Conservation (phyloP, 2,797 vertebrate genomes). For the Knipowitschia caucasica region DNA sequence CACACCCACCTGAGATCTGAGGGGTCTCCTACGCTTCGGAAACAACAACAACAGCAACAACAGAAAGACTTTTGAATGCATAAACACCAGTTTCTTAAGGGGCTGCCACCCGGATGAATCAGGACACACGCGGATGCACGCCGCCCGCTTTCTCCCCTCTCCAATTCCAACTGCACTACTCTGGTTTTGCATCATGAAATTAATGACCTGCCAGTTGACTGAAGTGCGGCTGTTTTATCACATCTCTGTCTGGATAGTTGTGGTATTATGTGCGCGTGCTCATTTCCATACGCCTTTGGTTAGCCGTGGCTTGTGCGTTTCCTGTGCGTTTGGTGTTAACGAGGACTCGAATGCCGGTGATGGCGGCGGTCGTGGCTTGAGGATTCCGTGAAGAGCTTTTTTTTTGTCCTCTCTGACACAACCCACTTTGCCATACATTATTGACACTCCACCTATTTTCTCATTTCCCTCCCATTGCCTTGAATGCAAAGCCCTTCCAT, state of each 20-base stretch:
- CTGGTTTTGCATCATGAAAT: constrained; percentile 70
- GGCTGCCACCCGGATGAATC: constrained; percentile 50
- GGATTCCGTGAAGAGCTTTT: constrained; percentile 53
- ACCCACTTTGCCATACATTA: constrained; percentile 78
- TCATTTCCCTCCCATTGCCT: constrained; percentile 47
- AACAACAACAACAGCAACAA: constrained; percentile 66
- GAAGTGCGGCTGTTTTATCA: constrained; percentile 54
- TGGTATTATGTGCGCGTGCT: constrained; percentile 35
- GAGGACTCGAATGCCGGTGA: constrained; percentile 44
- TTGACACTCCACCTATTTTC: constrained; percentile 65
- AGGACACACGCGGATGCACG: constrained; percentile 52
- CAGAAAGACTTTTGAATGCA: constrained; percentile 70
- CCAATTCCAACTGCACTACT: constrained; percentile 47
- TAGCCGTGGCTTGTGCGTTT: constrained; percentile 29
- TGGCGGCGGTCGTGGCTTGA: constrained; percentile 61
- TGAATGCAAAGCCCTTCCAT: constrained; percentile 34
- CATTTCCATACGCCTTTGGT: constrained; percentile 62
- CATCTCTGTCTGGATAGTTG: constrained; percentile 46
- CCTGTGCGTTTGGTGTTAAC: constrained; percentile 43
- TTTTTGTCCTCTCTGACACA: constrained; percentile 71
- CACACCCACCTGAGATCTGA: constrained; percentile 54
- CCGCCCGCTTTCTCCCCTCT: constrained; percentile 19
- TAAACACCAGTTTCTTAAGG: constrained; percentile 58
- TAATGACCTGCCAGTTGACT: constrained; percentile 79
- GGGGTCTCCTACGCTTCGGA: constrained; percentile 46